Percentiles rank a stretch among this genome's conserved stretches.
phyloP scores from a whole-genome alignment of 2,888 invertebrate species.

The Rhaphigaster nebulosa region DNA sequence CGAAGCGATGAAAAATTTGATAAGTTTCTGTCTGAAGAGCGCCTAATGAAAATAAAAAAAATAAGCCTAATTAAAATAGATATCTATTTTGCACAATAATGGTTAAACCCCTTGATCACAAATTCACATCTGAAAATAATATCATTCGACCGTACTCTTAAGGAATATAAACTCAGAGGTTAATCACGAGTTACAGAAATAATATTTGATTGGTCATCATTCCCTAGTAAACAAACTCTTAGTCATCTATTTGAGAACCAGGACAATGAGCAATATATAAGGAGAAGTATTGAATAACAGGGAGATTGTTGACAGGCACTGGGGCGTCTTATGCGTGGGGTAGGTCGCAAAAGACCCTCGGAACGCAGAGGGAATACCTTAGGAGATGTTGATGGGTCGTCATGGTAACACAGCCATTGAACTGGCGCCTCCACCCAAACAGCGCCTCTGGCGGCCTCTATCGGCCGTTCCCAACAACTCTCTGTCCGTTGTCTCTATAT shows the following conservation, averaged over 20 bases:
- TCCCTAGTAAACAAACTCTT: too few species aligned
- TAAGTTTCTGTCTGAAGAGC: too few species aligned
- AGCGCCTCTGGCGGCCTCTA: constrained; percentile 5
- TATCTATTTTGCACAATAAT: too few species aligned
- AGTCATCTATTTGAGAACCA: neutral
- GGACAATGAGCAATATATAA: neutral
- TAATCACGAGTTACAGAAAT: too few species aligned
- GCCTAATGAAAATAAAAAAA: too few species aligned
- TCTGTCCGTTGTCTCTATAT: neutral
- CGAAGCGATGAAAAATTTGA: too few species aligned
- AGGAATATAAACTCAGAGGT: too few species aligned
- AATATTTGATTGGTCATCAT: too few species aligned
- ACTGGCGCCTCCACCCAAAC: constrained; percentile 15
- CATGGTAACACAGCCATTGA: constrained; percentile 43
- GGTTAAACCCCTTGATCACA: too few species aligned
- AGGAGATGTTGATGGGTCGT: constrained; percentile 30
- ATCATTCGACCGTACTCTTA: too few species aligned
- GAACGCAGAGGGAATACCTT: constrained; percentile 4
- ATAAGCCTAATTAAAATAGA: too few species aligned
- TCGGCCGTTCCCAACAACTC: neutral
- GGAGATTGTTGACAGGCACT: neutral
- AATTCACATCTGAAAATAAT: too few species aligned
- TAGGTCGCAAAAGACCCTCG: constrained; percentile 1
- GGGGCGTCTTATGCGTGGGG: neutral
- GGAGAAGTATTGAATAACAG: neutral